These are phyloP conservation scores for Ammodytes dubius DNA, from an alignment of 2,113 vertebrate genomes.

Conservation along the genomic window DNA sequence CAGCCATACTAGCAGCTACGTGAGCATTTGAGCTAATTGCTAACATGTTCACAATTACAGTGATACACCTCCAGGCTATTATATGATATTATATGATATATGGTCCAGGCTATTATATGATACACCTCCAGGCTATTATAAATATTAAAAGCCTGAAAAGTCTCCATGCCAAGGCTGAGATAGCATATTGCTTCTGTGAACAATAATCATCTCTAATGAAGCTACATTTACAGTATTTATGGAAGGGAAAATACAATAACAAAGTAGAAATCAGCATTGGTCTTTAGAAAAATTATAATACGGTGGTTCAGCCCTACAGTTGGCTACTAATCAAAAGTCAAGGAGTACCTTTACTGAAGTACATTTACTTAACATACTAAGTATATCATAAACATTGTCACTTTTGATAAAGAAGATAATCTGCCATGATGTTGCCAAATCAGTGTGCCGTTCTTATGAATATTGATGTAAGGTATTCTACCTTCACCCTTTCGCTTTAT, in stretches of 20 bases:
- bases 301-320: not conserved
- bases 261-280: not conserved
- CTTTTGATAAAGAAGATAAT: not conserved
- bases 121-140: not conserved
- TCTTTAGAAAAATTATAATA: not conserved
- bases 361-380: not conserved
- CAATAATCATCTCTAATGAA: not conserved
- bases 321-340: no score
- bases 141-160: not conserved
- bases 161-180: not conserved
- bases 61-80: not conserved
- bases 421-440: conserved; percentile 1
- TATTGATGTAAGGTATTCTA: not conserved
- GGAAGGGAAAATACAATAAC: not conserved
- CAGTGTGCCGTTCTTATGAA: not conserved
- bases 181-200: not conserved
- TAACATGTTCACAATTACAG: no score
- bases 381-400: not conserved
- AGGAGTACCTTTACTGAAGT: not conserved
- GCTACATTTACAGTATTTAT: not conserved
- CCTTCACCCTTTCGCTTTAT: not conserved
- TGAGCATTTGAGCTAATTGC: no score
- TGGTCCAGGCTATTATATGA: no score
- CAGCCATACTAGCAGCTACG: not conserved
- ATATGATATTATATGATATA: no score